These are phyloP conservation scores for Platycheirus rosarum DNA, from an alignment of 2,888 invertebrate species.

Conservation along the genomic window DNA sequence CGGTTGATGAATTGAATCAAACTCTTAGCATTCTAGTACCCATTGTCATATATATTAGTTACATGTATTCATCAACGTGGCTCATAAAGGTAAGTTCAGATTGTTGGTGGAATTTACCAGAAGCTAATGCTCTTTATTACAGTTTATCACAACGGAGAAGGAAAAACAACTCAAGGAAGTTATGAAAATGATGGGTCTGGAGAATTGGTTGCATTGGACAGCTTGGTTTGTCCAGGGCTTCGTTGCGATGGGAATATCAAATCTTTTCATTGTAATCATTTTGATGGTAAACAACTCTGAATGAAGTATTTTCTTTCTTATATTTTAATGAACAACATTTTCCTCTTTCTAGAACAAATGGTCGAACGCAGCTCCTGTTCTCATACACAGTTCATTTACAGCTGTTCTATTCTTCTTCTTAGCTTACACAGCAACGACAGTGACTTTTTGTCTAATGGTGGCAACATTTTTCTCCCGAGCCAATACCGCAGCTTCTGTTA, in stretches of 20 bases:
- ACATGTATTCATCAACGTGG: conserved; percentile 89
- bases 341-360: conserved; percentile 80
- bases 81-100: conserved; percentile 84
- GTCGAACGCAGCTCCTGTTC: conserved; percentile 84
- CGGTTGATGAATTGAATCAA: conserved; percentile 86
- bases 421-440: conserved; percentile 87
- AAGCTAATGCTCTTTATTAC: not conserved
- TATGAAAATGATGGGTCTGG: conserved; percentile 93
- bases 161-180: conserved; percentile 84
- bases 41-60: conserved; percentile 89
- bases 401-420: conserved; percentile 87
- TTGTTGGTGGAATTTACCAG: not conserved
- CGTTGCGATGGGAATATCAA: conserved; percentile 85
- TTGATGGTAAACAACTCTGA: conserved; percentile 84
- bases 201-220: conserved; percentile 90
- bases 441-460: conserved; percentile 89
- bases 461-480: conserved; percentile 91
- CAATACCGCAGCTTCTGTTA: conserved; percentile 88
- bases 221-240: conserved; percentile 92
- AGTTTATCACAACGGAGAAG: conserved; percentile 78
- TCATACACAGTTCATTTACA: conserved; percentile 87
- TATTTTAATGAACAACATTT: conserved; percentile 1
- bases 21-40: conserved; percentile 87
- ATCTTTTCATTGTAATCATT: conserved; percentile 84
- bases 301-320: not conserved